phyloP scores from a whole-genome alignment of 2,113 vertebrate species.

The Osmerus mordax region DNA sequence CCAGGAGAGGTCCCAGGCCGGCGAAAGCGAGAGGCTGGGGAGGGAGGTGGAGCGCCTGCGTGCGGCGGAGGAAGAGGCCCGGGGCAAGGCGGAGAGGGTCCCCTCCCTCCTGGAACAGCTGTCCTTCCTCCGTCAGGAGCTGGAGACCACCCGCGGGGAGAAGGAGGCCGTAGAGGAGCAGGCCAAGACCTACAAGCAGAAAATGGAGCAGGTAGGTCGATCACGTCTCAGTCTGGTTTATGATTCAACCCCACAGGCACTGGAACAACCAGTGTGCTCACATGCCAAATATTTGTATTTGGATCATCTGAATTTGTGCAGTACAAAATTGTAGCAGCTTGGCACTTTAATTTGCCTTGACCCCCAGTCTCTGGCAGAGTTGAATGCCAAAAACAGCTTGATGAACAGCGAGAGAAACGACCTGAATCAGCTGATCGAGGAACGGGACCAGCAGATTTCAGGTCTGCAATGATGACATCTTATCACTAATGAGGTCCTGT shows the following conservation, averaged over 20 bases:
- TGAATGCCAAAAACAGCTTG: constrained; percentile 84
- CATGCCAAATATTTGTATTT: no score
- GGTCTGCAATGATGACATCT: constrained; percentile 62
- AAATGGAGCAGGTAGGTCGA: constrained; percentile 77
- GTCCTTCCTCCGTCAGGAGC: constrained; percentile 78
- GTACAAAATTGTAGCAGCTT: no score
- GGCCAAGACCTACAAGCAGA: constrained; percentile 75
- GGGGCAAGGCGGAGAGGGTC: constrained; percentile 70
- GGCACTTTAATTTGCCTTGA: no score
- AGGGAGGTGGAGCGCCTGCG: constrained; percentile 79
- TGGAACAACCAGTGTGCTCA: no score
- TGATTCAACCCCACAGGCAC: no score
- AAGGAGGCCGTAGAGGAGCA: constrained; percentile 76
- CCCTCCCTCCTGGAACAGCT: constrained; percentile 88
- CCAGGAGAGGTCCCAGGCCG: constrained; percentile 68
- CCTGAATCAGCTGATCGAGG: constrained; percentile 77
- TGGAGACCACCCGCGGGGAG: constrained; percentile 77
- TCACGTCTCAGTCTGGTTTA: no score
- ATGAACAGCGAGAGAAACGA: constrained; percentile 85
- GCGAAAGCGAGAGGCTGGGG: constrained; percentile 80
- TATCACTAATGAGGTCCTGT: neutral
- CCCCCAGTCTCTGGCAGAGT: constrained; percentile 79
- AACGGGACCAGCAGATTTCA: constrained; percentile 81
- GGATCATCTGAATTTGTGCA: no score
- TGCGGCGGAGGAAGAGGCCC: constrained; percentile 79